These are phyloP conservation scores for Tenthredo distinguenda DNA, from an alignment of 2,888 invertebrate genomes.

Conservation along the genomic window DNA sequence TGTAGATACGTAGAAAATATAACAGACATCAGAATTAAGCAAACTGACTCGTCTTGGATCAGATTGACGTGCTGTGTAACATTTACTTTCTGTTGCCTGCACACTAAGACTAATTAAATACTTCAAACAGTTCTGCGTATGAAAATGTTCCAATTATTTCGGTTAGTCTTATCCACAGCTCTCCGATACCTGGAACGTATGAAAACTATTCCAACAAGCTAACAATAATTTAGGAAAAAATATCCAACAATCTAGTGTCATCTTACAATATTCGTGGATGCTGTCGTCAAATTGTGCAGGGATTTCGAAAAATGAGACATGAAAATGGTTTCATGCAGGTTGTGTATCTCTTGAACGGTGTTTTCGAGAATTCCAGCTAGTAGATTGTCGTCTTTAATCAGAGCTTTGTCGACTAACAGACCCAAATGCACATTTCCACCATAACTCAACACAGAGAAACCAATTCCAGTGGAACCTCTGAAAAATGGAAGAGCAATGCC, in stretches of 20 bases:
- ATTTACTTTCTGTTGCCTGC: background rate
- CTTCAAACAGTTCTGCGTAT: background rate
- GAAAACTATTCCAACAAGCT: background rate
- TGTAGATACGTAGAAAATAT: constrained; percentile 41
- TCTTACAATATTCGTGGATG: constrained; percentile 65
- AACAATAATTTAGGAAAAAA: background rate
- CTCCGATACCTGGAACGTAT: constrained; percentile 63
- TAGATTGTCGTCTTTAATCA: constrained; percentile 75
- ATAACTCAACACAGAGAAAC: constrained; percentile 79
- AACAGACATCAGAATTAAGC: background rate
- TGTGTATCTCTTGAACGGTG: constrained; percentile 76
- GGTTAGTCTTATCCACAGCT: constrained; percentile 56
- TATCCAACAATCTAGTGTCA: constrained; percentile 9
- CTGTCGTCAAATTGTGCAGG: constrained; percentile 56
- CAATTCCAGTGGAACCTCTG: constrained; percentile 76
- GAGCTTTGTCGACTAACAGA: constrained; percentile 78
- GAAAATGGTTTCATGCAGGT: constrained; percentile 68
- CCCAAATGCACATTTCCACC: constrained; percentile 79
- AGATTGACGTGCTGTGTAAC: background rate
- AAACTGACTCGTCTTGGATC: background rate
- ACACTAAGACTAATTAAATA: constrained; percentile 13
- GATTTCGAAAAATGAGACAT: constrained; percentile 61
- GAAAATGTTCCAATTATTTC: background rate
- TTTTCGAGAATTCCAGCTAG: constrained; percentile 76
- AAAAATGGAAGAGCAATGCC: constrained; percentile 38